Evolutionary conservation across 2,797 vertebrate genomes (phyloP), one percentile per base, ranked within the genome.

Genomic region (Pangasius sanitwongsei): DNA sequence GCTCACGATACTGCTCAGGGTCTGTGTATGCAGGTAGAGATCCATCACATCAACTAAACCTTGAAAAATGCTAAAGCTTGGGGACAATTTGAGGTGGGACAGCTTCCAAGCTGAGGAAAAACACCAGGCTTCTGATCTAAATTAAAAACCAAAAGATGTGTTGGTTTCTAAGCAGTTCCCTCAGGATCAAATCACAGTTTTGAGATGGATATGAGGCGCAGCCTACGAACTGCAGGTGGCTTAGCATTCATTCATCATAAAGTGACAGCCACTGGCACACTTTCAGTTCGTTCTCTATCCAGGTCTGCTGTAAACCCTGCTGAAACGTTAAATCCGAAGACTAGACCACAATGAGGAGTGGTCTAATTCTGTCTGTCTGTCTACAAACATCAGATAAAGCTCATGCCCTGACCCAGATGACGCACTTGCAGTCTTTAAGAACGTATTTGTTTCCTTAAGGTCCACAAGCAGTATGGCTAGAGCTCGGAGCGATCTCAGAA

Each of bases 191-290:
- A 70, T 65, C 28, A 44, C 61, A 20, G 50, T 9, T 31, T 2
- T 15, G 67, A 18, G 55, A 59, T 25, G 37, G 23, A 72, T 48
- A n/a, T 61, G 67, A 74, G 34, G 63, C n/a, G 4, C 72, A 67
- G 74, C 72, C 59, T 34, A 67, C 41, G 55, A 82, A 44, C 87
- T 87, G 78, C 67, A 81, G 50, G 65, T 87, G 75, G n/a, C 31
- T 69, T 57, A 18, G 37, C 50, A 34, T 70, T 81, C 65, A 72
- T 72, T 87, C 50, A 70, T 59, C 78, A 81, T 69, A 65, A 34
- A 70, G 50, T 41, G 53, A 80, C 86, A 70, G 78, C 34, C 31
- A 37, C 77, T 82, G 78, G 78, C 77, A 57, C 63, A 81, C 48
- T 34, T 57, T 18, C 50, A 72, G 63, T 28, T 69, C 31, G 4